phyloP scores from a whole-genome alignment of 2,113 vertebrate genomes.

The Nyctibius bracteatus region DNA sequence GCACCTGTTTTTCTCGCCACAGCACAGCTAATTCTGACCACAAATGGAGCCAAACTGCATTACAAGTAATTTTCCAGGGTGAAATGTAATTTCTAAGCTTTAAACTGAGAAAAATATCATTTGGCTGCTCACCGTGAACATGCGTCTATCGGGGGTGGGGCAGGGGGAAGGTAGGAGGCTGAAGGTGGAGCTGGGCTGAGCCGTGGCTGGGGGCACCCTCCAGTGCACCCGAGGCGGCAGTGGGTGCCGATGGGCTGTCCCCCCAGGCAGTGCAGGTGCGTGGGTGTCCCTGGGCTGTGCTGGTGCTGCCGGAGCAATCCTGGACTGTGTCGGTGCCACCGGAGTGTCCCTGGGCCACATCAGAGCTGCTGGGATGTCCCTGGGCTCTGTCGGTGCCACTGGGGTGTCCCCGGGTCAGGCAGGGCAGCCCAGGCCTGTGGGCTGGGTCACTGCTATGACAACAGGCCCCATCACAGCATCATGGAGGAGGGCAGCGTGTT shows the following conservation, averaged over 20 bases:
- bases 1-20: fast-evolving
- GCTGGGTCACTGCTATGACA: neutral
- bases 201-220: fast-evolving
- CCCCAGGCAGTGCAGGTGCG: too few relatives aligned
- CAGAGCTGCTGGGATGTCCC: neutral
- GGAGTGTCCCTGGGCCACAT: fast-evolving
- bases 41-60: neutral
- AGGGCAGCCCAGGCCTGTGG: neutral
- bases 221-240: fast-evolving
- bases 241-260: neutral
- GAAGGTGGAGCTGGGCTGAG: neutral
- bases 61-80: neutral
- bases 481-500: neutral
- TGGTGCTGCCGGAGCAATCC: neutral
- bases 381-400: neutral
- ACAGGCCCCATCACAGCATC: neutral
- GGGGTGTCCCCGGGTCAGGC: fast-evolving
- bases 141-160: fast-evolving
- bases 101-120: neutral
- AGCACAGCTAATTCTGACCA: neutral
- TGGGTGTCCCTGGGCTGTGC: neutral
- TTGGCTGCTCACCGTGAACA: neutral
- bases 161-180: neutral
- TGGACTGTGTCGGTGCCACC: fast-evolving
- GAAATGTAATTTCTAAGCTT: neutral